A percentile compares a stretch with the other conserved stretches of the same genome.
Conservation (phyloP, 2,797 vertebrate species). For the Eurystomus glaucurus region DNA sequence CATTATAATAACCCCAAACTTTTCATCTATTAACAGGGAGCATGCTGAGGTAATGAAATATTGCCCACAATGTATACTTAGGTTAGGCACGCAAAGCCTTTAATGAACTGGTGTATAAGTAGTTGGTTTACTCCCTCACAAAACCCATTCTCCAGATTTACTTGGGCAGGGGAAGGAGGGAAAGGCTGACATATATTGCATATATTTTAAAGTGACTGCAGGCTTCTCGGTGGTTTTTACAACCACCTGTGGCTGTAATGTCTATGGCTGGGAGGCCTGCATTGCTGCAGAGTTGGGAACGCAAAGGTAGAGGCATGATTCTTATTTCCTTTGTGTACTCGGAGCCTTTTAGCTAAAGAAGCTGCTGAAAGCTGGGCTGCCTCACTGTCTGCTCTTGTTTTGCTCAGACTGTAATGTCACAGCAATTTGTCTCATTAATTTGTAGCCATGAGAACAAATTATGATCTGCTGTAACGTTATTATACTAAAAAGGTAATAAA, state of each 20-base stretch:
- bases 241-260: accelerated
- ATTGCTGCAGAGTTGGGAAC: not conserved
- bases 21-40: not conserved
- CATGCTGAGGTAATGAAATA: not conserved
- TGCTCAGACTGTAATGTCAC: not conserved
- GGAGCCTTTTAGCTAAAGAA: not conserved
- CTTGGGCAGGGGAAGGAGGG: not conserved
- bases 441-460: constrained; percentile 47
- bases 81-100: not conserved
- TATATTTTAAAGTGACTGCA: accelerated
- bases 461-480: not conserved
- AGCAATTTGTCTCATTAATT: constrained; percentile 28
- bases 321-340: not conserved
- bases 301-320: not conserved
- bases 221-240: not conserved
- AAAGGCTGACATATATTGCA: accelerated
- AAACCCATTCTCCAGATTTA: not conserved
- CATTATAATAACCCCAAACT: accelerated
- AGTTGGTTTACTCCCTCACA: not conserved
- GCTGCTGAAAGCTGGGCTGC: not conserved
- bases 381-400: not conserved
- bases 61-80: accelerated
- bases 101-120: accelerated
- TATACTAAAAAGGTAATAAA: not conserved
- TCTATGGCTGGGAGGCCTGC: no score